These are phyloP conservation scores for Andrena flavipes DNA, from an alignment of 2,888 invertebrate species.

Conservation along the genomic window DNA sequence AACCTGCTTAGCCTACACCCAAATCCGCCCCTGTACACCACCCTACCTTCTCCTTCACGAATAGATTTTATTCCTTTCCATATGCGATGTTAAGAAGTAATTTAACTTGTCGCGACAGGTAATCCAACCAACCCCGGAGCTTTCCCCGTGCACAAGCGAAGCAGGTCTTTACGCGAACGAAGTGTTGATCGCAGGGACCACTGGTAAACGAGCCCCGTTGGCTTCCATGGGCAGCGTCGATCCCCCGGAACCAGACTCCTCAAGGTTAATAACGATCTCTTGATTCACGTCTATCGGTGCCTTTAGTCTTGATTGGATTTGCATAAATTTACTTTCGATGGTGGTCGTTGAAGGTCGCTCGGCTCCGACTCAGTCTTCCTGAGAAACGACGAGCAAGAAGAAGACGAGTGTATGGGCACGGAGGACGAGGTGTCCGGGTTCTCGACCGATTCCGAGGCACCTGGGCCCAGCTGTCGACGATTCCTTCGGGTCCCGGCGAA, in stretches of 20 bases:
- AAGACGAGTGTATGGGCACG: conserved; percentile 88
- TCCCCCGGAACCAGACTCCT: conserved; percentile 89
- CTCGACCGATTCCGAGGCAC: conserved; percentile 92
- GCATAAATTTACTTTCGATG: not conserved
- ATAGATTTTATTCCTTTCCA: not conserved
- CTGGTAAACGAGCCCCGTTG: conserved; percentile 89
- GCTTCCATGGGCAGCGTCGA: conserved; percentile 92
- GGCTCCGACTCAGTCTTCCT: conserved; percentile 93
- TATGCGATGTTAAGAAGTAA: not conserved
- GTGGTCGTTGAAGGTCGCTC: conserved; percentile 84
- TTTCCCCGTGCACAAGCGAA: conserved; percentile 92
- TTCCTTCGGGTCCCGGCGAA: conserved; percentile 84
- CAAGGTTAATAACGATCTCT: conserved; percentile 71
- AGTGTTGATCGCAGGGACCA: conserved; percentile 69
- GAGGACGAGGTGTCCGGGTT: conserved; percentile 94
- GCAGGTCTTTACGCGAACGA: conserved; percentile 85
- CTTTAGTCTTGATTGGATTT: not conserved
- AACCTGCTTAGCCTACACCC: no score
- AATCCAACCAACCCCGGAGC: conserved; percentile 92
- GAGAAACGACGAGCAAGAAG: conserved; percentile 86
- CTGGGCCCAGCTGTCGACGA: conserved; percentile 81
- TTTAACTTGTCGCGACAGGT: conserved; percentile 83
- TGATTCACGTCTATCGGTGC: no score
- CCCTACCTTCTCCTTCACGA: no score
- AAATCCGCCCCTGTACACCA: no score